Evolutionary conservation across 2,797 vertebrate genomes (phyloP).

Genomic region (Cirrhinus molitorella): DNA sequence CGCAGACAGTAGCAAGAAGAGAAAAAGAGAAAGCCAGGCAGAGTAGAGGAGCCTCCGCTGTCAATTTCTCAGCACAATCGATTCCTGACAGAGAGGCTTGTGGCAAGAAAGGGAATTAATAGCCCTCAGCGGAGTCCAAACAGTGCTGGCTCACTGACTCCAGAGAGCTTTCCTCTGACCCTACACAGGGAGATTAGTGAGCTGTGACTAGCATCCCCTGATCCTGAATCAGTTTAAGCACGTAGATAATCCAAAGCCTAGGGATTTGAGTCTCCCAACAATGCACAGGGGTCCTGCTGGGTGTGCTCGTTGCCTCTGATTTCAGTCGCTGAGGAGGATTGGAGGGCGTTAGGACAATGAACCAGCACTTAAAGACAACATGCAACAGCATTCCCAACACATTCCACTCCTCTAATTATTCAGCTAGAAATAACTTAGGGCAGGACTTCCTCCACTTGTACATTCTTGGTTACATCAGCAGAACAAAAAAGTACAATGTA

Average conservation of each 20-base stretch:
- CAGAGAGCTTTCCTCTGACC: slow-evolving; percentile 57
- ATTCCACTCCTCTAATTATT: background rate
- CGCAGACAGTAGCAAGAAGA: slow-evolving; percentile 4
- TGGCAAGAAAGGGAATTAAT: slow-evolving; percentile 63
- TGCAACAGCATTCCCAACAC: background rate
- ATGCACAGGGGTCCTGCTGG: slow-evolving; percentile 50
- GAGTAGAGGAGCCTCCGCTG: slow-evolving; percentile 39
- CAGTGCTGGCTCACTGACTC: slow-evolving; percentile 58
- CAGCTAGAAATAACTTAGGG: background rate
- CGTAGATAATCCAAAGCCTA: slow-evolving; percentile 61
- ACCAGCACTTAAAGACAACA: slow-evolving; percentile 13
- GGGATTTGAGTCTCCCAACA: slow-evolving; percentile 55
- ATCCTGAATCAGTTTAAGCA: slow-evolving; percentile 58
- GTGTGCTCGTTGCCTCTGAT: slow-evolving; percentile 19
- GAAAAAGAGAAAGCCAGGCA: slow-evolving; percentile 50
- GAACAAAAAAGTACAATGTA: background rate
- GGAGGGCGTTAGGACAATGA: slow-evolving; percentile 8
- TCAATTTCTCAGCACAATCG: slow-evolving; percentile 60
- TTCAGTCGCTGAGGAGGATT: slow-evolving; percentile 40
- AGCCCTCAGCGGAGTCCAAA: slow-evolving; percentile 56
- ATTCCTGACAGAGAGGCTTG: slow-evolving; percentile 58
- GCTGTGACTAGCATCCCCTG: slow-evolving; percentile 55
- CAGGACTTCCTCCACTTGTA: background rate
- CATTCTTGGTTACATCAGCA: background rate
- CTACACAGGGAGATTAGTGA: slow-evolving; percentile 61